phyloP scores from a whole-genome alignment of 1,140 invertebrate genomes.

The Pristionchus pacificus region DNA sequence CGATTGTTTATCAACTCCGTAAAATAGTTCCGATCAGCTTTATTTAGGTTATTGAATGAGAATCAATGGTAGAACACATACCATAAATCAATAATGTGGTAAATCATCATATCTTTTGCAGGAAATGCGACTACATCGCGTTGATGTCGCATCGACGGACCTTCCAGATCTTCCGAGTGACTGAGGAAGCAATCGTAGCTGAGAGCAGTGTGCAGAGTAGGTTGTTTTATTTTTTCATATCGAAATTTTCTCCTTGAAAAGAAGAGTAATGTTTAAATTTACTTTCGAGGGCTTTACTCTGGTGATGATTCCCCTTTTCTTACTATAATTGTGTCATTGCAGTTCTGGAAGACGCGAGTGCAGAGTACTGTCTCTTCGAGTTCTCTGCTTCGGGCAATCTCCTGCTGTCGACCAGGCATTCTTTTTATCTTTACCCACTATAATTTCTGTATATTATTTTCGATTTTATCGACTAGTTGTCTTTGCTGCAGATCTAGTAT shows the following conservation, averaged over 20 bases:
- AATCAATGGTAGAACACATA: too few species aligned
- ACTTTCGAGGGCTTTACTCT: neutral
- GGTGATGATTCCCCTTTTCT: neutral
- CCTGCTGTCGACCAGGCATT: neutral
- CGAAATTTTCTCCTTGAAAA: too few species aligned
- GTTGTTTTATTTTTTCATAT: too few species aligned
- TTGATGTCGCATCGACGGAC: neutral
- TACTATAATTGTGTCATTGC: neutral
- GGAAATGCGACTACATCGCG: neutral
- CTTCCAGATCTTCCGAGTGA: neutral
- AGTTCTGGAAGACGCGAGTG: neutral
- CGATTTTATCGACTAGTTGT: too few species aligned
- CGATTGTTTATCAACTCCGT: too few species aligned
- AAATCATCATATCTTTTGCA: neutral
- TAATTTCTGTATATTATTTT: too few species aligned
- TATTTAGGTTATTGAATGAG: too few species aligned
- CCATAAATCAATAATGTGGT: neutral
- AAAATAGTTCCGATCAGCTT: too few species aligned
- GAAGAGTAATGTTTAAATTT: too few species aligned
- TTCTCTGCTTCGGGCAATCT: neutral
- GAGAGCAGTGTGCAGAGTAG: neutral
- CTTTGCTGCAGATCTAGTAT: too few species aligned
- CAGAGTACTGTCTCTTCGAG: neutral
- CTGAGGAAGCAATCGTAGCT: neutral
- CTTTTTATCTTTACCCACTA: too few species aligned